A percentile compares a stretch with the other conserved stretches of the same genome.
Evolutionary conservation across 2,113 vertebrate genomes (phyloP).

Genomic region (Mixornis gularis): DNA sequence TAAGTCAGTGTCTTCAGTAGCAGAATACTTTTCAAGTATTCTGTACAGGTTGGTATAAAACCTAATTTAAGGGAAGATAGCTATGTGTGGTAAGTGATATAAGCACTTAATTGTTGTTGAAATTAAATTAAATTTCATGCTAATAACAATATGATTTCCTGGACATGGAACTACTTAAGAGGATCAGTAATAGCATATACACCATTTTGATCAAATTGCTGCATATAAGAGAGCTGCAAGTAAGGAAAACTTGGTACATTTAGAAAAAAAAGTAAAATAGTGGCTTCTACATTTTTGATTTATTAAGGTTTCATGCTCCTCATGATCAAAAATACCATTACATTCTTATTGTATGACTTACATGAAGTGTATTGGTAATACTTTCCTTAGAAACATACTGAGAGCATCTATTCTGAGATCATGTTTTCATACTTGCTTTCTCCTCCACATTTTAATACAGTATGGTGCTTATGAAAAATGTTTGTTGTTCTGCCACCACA

Average conservation of each 20-base stretch:
- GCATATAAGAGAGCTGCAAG: not conserved
- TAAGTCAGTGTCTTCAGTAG: not conserved
- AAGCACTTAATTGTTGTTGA: not conserved
- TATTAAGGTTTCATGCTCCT: not conserved
- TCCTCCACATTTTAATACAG: not conserved
- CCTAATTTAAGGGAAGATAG: not conserved
- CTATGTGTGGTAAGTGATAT: not conserved
- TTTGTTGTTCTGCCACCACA: not conserved
- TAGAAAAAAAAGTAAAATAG: not conserved
- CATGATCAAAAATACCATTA: not conserved
- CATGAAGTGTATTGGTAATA: not conserved
- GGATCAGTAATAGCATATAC: not conserved
- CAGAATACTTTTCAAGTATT: not conserved
- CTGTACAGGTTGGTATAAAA: not conserved
- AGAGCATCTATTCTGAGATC: not conserved
- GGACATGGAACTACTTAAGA: not conserved
- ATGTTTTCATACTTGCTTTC: conserved; percentile 8
- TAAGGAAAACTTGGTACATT: not conserved
- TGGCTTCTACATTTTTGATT: not conserved
- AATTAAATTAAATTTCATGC: not conserved
- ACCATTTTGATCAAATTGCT: not conserved
- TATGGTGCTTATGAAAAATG: not conserved
- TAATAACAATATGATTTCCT: not conserved
- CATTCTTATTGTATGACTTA: not conserved
- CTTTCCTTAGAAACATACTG: not conserved